Conservation (phyloP, 2,888 invertebrate genomes). For the Onthophagus sagittarius region DNA sequence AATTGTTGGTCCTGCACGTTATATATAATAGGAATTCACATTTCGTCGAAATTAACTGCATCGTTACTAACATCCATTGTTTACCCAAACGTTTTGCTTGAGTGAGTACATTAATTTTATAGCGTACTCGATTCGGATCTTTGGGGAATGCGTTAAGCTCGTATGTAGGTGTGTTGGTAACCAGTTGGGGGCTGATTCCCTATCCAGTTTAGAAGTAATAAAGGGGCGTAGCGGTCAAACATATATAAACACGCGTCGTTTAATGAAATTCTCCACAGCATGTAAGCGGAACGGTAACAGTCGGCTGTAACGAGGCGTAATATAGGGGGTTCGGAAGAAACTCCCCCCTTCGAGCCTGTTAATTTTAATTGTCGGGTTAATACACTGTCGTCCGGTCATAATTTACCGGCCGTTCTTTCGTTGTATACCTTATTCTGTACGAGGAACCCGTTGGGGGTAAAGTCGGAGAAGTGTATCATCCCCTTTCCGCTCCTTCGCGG, state of each 20-base stretch:
- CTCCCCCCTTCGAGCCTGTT: constrained; percentile 11
- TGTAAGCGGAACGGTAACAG: constrained; percentile 39
- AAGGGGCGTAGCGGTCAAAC: not conserved
- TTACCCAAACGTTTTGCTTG: not conserved
- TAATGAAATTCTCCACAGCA: constrained; percentile 41
- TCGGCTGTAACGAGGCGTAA: constrained; percentile 31
- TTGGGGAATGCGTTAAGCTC: not conserved
- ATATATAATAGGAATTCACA: too few species aligned
- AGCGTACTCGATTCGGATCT: not conserved
- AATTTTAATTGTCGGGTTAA: constrained; percentile 7
- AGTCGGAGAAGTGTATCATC: constrained; percentile 12
- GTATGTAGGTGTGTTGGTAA: constrained; percentile 12
- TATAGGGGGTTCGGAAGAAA: constrained; percentile 23
- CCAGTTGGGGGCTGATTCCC: not conserved
- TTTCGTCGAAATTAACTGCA: too few species aligned
- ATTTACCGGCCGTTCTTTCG: not conserved
- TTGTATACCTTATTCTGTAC: not conserved
- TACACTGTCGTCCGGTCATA: not conserved
- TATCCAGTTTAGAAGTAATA: not conserved
- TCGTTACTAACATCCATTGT: not conserved
- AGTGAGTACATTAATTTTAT: constrained; percentile 27
- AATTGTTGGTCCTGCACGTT: not conserved
- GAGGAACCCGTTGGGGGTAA: not conserved
- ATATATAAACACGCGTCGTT: constrained; percentile 36
- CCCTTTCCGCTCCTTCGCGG: not conserved